Evolutionary conservation across 2,113 vertebrate genomes (phyloP).

Genomic region (Tachuris rubrigastra): DNA sequence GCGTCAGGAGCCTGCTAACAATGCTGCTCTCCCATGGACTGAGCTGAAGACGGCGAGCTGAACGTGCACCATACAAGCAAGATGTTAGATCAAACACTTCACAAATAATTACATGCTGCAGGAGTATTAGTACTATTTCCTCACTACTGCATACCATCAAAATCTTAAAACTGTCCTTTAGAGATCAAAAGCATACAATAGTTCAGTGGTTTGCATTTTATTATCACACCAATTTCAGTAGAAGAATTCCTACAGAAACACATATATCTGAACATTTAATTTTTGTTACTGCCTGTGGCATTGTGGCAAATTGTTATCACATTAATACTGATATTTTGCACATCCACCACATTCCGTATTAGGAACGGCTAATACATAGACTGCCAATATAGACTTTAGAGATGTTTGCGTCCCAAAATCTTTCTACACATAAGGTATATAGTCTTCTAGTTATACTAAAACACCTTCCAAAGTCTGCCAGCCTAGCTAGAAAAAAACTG

Average conservation of each 20-base stretch:
- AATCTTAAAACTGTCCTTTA: not conserved
- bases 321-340: not conserved
- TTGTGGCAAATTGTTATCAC: not conserved
- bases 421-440: not conserved
- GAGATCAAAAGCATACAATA: not conserved
- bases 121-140: not conserved
- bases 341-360: not conserved
- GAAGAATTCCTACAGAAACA: not conserved
- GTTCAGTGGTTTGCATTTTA: not conserved
- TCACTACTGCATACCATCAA: not conserved
- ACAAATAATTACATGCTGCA: not conserved
- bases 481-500: not conserved
- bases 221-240: not conserved
- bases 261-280: not conserved
- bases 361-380: not conserved
- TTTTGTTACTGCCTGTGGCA: not conserved
- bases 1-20: constrained; percentile 93
- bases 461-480: not conserved
- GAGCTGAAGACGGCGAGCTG: constrained; percentile 90
- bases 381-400: not conserved
- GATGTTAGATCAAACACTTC: constrained; percentile 62
- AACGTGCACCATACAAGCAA: constrained; percentile 73
- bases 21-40: constrained; percentile 92
- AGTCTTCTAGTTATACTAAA: not conserved
- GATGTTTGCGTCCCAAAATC: not conserved